A percentile compares a stretch with the other conserved stretches of the same genome.
phyloP scores from a whole-genome alignment of 2,113 vertebrate species.

The Sakesphorus luctuosus region DNA sequence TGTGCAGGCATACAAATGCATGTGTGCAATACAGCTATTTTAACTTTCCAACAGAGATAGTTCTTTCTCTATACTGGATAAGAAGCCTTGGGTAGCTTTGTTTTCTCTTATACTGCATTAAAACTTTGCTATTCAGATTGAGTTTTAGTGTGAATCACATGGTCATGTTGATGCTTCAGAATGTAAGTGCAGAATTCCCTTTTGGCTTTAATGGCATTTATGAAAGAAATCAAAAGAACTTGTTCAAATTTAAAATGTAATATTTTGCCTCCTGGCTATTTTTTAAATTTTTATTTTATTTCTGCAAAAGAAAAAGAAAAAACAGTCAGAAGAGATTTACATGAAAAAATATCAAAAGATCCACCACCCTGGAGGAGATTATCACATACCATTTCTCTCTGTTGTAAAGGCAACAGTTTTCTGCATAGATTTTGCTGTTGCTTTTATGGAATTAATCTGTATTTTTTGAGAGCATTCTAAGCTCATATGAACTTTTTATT shows the following conservation, averaged over 20 bases:
- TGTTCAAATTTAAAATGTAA: background rate
- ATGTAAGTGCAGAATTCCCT: background rate
- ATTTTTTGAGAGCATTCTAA: background rate
- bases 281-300: background rate
- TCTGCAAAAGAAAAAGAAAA: background rate
- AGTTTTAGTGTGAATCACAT: background rate
- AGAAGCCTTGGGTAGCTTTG: background rate
- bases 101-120: background rate
- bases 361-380: background rate
- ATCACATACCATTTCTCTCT: background rate
- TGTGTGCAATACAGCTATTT: background rate
- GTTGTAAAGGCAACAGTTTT: background rate
- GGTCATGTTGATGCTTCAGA: background rate
- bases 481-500: background rate
- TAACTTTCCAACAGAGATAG: background rate
- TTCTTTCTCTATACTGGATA: background rate
- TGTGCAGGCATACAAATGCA: background rate
- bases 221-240: conserved; percentile 13
- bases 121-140: background rate
- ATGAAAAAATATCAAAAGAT: background rate
- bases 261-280: conserved; percentile 17
- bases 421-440: background rate
- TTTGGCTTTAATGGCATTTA: background rate
- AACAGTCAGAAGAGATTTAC: background rate
- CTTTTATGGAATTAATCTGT: background rate